Evolutionary conservation across 2,888 invertebrate genomes (phyloP), one percentile per base, ranked within the genome.

Genomic region (Penaeus monodon): DNA sequence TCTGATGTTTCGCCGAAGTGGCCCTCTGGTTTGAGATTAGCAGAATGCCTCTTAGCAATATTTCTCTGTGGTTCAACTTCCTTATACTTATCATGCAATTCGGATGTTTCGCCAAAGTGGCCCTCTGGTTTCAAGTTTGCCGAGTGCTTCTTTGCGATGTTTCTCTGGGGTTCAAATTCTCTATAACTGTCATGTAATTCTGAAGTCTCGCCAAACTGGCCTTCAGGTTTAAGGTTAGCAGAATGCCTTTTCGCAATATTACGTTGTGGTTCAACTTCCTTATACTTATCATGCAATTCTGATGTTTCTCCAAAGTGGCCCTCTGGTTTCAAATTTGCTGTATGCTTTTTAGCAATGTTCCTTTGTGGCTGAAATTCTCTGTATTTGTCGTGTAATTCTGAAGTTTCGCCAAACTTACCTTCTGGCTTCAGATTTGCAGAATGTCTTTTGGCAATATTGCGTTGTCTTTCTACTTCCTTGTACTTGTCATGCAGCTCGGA

Each of bases 161-260:
- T 66, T 78, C 89, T 84, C 22, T 84, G 66, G 8, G 86, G 29
- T 24, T 84, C 80, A 44, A 86, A 80, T 14, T 65, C 77, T 44
- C 74, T 70, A 78, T 86, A 89, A 27, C 83, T 88, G 80, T 89
- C 89, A 38, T 84, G 81, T 7, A 80, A 74, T 78, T 89, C 89
- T n/a, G 89, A 89, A 14, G 73, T 68, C 44, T 86, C 82, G 14
- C 85, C 88, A 70, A 89, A 89, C 0, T 81, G 38, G 22, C 86
- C 86, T 49, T 86, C 86, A 1, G 63, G 38, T 65, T 86, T 86
- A 29, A 86, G 24, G 24, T 81, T 29, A 7, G 73, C 17, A 27
- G 29, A 33, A 29, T 63, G 86, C n/a, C 77, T 82, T 57, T 82
- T 86, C 2, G 86, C 86, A 74, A 86, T 81, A 57, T 27, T 81